Percentiles rank a stretch among this genome's conserved stretches.
Evolutionary conservation across 2,797 vertebrate genomes (phyloP).

Genomic region (Crocodylus rhombifer): DNA sequence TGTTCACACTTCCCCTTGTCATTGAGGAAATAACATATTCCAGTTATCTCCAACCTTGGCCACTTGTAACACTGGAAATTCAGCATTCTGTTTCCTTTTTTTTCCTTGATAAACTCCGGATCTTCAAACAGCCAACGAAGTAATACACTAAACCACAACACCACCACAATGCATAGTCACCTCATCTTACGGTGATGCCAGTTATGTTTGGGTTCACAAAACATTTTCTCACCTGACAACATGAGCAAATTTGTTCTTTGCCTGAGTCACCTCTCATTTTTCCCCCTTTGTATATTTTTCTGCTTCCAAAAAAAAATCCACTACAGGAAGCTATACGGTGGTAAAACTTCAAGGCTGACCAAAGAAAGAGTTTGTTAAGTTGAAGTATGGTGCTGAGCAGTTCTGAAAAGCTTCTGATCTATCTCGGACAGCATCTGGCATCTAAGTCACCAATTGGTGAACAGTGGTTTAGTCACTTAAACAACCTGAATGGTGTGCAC

Average conservation of each 20-base stretch:
- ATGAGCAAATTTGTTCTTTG: rapidly evolving
- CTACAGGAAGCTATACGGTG: neutral
- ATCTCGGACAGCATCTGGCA: neutral
- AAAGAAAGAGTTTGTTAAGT: neutral
- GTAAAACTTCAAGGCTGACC: neutral
- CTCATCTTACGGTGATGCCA: neutral
- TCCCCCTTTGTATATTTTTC: neutral
- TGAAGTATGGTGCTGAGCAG: neutral
- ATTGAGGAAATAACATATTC: neutral
- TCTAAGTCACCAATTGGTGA: neutral
- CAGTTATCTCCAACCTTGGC: neutral
- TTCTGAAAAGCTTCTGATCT: neutral
- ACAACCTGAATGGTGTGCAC: neutral
- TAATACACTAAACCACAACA: neutral
- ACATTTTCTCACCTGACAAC: neutral
- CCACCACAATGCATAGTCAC: neutral
- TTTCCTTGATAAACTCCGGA: neutral
- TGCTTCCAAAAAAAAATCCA: rapidly evolving
- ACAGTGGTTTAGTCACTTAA: neutral
- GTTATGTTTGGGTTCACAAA: neutral
- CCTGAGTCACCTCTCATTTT: neutral
- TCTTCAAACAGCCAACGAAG: neutral
- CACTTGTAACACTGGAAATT: neutral
- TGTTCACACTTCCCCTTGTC: neutral
- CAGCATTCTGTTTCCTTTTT: neutral